These are phyloP conservation scores for Caligus rogercresseyi DNA, from an alignment of 1,140 invertebrate species.

Conservation along the genomic window DNA sequence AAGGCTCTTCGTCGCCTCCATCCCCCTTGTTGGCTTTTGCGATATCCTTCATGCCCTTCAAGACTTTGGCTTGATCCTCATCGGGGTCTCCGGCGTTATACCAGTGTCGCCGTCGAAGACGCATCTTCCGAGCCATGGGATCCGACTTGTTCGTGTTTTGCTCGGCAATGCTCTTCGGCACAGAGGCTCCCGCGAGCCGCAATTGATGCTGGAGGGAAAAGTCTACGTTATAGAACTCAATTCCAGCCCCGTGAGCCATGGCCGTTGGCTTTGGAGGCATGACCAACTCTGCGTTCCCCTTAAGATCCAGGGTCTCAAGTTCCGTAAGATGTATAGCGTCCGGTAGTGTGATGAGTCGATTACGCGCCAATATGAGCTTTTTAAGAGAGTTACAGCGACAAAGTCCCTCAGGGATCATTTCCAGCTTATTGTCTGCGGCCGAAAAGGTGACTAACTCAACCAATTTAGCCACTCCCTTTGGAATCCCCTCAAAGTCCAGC, in stretches of 20 bases:
- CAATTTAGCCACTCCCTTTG: conserved; percentile 90
- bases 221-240: conserved; percentile 96
- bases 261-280: conserved; percentile 87
- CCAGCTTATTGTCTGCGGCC: conserved; percentile 83
- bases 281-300: conserved; percentile 73
- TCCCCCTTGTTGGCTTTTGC: conserved; percentile 41
- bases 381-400: conserved; percentile 84
- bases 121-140: conserved; percentile 78
- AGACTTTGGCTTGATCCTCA: conserved; percentile 80
- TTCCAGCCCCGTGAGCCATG: conserved; percentile 52
- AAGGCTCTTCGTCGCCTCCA: conserved; percentile 21
- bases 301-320: conserved; percentile 65
- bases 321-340: conserved; percentile 83
- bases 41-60: conserved; percentile 94
- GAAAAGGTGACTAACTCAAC: conserved; percentile 84
- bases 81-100: conserved; percentile 58
- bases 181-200: conserved; percentile 69
- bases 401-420: conserved; percentile 92
- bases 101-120: conserved; percentile 50
- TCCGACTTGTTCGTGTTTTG: conserved; percentile 33
- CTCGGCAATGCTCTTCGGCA: conserved; percentile 28
- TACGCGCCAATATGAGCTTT: conserved; percentile 78
- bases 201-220: conserved; percentile 91
- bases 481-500: conserved; percentile 93
- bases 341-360: conserved; percentile 84